Percentiles rank a stretch among this genome's conserved stretches.
Conservation (phyloP, 2,888 invertebrate species). For the Caenorhabditis sinica region DNA sequence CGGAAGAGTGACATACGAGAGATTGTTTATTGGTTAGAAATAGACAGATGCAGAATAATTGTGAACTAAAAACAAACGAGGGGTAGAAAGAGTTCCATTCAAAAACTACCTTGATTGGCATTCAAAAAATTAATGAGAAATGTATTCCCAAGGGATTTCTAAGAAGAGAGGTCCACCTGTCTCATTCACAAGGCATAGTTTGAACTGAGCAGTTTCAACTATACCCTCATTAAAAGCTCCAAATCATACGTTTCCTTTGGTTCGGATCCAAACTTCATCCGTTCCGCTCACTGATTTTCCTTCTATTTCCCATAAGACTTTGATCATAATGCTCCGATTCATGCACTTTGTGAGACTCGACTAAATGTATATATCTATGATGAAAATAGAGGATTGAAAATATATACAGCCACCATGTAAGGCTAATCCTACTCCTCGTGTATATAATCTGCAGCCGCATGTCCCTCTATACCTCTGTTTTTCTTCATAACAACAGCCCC, state of each 20-base stretch:
- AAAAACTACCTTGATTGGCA: too few relatives aligned
- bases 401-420: background rate
- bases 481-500: background rate
- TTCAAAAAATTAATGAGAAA: too few relatives aligned
- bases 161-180: too few relatives aligned
- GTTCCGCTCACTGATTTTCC: too few relatives aligned
- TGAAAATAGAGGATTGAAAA: background rate
- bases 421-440: constrained; percentile 4
- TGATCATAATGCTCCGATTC: constrained; percentile 10
- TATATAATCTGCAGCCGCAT: constrained; percentile 16
- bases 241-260: too few relatives aligned
- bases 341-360: constrained; percentile 4
- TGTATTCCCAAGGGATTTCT: too few relatives aligned
- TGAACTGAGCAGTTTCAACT: too few relatives aligned
- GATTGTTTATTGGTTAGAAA: constrained; percentile 33
- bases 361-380: background rate
- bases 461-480: background rate
- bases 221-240: too few relatives aligned
- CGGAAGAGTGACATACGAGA: constrained; percentile 8
- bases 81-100: too few relatives aligned
- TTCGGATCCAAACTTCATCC: background rate
- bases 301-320: background rate
- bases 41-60: constrained; percentile 15
- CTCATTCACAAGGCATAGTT: too few relatives aligned
- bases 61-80: background rate